A percentile compares a stretch with the other conserved stretches of the same genome.
phyloP scores from a whole-genome alignment of 2,888 invertebrate genomes.

The Lumbricus terrestris region DNA sequence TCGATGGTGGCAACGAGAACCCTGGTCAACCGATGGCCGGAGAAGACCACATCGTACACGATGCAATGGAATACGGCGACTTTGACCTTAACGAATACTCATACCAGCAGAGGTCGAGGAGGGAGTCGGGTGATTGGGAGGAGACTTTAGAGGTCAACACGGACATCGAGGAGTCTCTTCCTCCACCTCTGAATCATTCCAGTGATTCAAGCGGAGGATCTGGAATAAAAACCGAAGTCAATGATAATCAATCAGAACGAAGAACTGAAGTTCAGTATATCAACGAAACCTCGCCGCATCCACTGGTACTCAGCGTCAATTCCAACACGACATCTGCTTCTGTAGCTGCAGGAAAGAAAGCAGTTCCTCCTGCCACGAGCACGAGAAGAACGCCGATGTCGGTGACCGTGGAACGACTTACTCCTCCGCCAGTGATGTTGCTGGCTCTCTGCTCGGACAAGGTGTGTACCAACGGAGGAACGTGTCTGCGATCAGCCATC shows the following conservation, averaged over 20 bases:
- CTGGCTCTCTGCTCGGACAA: neutral
- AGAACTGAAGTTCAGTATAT: neutral
- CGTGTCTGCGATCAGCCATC: neutral
- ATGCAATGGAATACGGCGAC: no score
- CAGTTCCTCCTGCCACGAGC: no score
- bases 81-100: neutral
- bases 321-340: neutral
- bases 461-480: neutral
- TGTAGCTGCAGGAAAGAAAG: neutral
- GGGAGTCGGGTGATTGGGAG: neutral
- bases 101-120: neutral
- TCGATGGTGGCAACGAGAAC: neutral
- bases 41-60: no score
- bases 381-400: neutral
- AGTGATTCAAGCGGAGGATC: neutral
- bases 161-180: neutral
- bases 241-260: neutral
- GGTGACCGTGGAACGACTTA: neutral
- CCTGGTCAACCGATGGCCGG: no score
- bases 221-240: neutral
- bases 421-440: neutral
- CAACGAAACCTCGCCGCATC: neutral
- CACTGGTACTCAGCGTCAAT: neutral
- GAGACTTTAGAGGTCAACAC: neutral
- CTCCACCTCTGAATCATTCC: neutral